Evolutionary conservation across 1,140 invertebrate genomes (phyloP).

Genomic region (Temnothorax nylanderi): DNA sequence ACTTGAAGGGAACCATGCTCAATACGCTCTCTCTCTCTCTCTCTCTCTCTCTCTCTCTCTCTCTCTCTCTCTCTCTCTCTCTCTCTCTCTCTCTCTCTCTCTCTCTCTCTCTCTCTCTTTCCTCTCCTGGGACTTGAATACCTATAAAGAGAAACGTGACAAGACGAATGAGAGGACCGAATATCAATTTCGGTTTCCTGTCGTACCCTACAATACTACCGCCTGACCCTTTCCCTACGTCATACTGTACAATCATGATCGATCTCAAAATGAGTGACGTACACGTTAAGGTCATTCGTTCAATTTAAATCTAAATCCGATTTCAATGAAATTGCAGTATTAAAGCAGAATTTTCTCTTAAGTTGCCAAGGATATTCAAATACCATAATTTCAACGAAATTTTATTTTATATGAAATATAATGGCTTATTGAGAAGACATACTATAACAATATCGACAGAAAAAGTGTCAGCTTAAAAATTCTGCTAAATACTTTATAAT

Average conservation of each 20-base stretch:
- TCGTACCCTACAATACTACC: background rate
- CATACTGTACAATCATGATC: background rate
- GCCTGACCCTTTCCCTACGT: background rate
- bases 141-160: background rate
- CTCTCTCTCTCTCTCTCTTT: background rate
- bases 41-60: slow-evolving; percentile 12
- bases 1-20: slow-evolving; percentile 32
- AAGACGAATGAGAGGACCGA: slow-evolving; percentile 55
- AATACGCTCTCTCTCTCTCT: background rate
- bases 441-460: background rate
- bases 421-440: too few species aligned
- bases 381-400: background rate
- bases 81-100: too few species aligned
- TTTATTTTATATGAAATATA: slow-evolving; percentile 1
- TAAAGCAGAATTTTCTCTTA: background rate
- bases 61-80: background rate
- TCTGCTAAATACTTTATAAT: background rate
- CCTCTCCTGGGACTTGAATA: background rate
- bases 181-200: slow-evolving; percentile 67
- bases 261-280: slow-evolving; percentile 6
- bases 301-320: background rate
- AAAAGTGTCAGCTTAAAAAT: background rate
- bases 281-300: background rate
- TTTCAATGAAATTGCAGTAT: background rate
- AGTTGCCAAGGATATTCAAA: background rate